Percentiles rank a stretch among this genome's conserved stretches.
phyloP scores from a whole-genome alignment of 2,797 vertebrate genomes.

The Eutrigla gurnardus region DNA sequence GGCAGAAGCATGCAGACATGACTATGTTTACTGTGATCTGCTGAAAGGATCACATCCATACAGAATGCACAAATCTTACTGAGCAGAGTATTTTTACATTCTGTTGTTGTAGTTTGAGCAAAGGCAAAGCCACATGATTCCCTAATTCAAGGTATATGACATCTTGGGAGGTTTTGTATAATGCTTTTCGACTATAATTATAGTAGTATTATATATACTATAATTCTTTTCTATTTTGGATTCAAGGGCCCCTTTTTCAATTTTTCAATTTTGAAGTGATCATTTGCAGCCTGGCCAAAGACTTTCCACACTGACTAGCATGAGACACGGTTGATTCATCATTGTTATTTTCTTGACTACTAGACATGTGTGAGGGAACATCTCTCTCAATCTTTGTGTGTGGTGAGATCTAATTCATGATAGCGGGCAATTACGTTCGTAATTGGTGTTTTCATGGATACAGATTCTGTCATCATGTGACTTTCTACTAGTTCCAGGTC shows the following conservation, averaged over 20 bases:
- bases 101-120: background rate
- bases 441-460: background rate
- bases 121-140: background rate
- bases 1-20: background rate
- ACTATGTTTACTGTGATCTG: background rate
- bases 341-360: background rate
- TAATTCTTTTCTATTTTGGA: slow-evolving; percentile 1
- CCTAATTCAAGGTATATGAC: slow-evolving; percentile 1
- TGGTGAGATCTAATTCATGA: background rate
- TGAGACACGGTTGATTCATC: background rate
- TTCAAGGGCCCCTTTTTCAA: background rate
- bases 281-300: background rate
- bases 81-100: background rate
- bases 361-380: background rate
- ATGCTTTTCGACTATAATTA: background rate
- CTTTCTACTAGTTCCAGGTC: slow-evolving; percentile 1
- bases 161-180: background rate
- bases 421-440: background rate
- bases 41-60: background rate
- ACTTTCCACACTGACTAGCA: background rate
- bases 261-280: background rate
- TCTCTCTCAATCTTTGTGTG: background rate
- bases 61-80: background rate
- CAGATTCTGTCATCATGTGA: background rate
- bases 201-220: too few species aligned